Percentiles rank a stretch among this genome's conserved stretches.
These are phyloP conservation scores for Eilema sororculum DNA, from an alignment of 2,888 invertebrate genomes.

Conservation along the genomic window DNA sequence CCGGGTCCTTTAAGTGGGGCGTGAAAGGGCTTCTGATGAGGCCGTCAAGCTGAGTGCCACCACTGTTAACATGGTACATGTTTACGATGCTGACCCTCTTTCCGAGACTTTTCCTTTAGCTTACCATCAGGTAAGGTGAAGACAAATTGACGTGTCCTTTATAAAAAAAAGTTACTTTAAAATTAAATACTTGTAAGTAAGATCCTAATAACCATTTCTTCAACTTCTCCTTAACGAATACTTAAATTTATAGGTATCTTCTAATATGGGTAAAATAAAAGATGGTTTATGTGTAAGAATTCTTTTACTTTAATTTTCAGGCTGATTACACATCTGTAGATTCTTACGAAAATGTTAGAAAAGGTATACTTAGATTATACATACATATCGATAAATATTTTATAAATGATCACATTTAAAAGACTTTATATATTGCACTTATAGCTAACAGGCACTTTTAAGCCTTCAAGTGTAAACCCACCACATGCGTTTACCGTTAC, in stretches of 20 bases:
- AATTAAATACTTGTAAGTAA: no score
- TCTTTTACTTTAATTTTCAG: slow-evolving; percentile 64
- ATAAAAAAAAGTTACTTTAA: no score
- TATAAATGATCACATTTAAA: slow-evolving; percentile 82
- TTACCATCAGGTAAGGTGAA: no score
- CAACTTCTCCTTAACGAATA: neutral
- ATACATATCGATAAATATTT: slow-evolving; percentile 75
- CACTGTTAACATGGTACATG: no score
- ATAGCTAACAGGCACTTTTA: slow-evolving; percentile 73
- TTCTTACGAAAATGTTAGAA: slow-evolving; percentile 76
- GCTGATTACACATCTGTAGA: slow-evolving; percentile 74
- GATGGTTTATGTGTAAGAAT: slow-evolving; percentile 38
- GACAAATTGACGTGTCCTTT: no score
- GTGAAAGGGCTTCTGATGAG: no score
- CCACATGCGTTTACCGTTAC: slow-evolving; percentile 83
- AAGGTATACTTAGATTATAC: slow-evolving; percentile 72
- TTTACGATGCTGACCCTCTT: no score
- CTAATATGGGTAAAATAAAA: slow-evolving; percentile 23
- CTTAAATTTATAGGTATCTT: no score
- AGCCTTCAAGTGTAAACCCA: slow-evolving; percentile 80
- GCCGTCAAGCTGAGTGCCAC: no score
- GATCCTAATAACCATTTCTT: neutral
- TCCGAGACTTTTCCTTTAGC: no score
- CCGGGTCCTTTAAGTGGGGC: no score
- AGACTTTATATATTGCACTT: slow-evolving; percentile 76